These are phyloP conservation scores for Eidolon helvum DNA, from an alignment of 2,113 vertebrate species.

Conservation along the genomic window DNA sequence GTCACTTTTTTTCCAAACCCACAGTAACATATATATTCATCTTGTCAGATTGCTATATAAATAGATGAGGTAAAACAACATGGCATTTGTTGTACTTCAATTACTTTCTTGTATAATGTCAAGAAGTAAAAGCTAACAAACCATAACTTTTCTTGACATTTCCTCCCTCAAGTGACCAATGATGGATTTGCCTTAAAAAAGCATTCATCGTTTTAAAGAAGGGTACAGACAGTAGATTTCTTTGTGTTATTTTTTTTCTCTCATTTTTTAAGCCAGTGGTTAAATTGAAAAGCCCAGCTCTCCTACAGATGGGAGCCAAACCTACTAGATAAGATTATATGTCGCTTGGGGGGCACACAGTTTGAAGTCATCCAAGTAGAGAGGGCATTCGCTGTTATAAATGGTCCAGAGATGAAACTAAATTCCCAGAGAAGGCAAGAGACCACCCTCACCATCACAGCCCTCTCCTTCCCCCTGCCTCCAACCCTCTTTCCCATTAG, in stretches of 20 bases:
- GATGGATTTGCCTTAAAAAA: conserved; percentile 92
- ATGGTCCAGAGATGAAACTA: conserved; percentile 66
- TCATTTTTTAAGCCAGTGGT: conserved; percentile 75
- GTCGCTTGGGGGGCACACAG: no score
- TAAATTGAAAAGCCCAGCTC: conserved; percentile 84
- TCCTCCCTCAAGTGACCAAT: conserved; percentile 91
- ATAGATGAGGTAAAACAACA: conserved; percentile 90
- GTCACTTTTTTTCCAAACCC: conserved; percentile 66
- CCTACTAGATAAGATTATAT: conserved; percentile 63
- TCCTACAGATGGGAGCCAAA: conserved; percentile 76
- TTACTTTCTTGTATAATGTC: conserved; percentile 92
- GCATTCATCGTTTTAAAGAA: conserved; percentile 91
- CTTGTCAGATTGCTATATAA: conserved; percentile 87
- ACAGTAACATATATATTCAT: conserved; percentile 88
- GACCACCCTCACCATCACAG: conserved; percentile 30
- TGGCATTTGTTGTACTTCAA: conserved; percentile 92
- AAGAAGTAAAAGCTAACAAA: conserved; percentile 95
- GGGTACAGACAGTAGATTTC: conserved; percentile 87
- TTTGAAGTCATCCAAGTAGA: conserved; percentile 54
- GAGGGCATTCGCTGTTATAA: conserved; percentile 71
- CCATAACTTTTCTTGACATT: conserved; percentile 93
- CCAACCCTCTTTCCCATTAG: conserved; percentile 53
- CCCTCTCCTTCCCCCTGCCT: not conserved
- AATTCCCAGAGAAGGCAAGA: conserved; percentile 69
- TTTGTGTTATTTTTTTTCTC: conserved; percentile 67